Evolutionary conservation across 1,140 invertebrate genomes (phyloP), one percentile per base, ranked within the genome.

Genomic region (Tetramorium parvispinum): DNA sequence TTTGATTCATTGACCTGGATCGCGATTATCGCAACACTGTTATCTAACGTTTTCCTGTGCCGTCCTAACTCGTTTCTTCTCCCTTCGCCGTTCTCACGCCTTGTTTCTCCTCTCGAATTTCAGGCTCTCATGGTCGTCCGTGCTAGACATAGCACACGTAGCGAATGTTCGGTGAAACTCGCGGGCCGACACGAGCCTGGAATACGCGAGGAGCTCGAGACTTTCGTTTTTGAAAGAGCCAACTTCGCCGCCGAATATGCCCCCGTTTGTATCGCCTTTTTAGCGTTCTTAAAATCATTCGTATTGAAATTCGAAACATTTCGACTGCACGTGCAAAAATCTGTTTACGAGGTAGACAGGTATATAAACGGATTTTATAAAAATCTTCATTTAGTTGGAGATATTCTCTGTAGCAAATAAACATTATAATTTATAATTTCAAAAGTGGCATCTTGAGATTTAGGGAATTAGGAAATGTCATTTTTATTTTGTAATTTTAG

Each of bases 171-270:
- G 87, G 92, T 93, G 93, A 93, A 93, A 93, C 92, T 93, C 90
- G 43, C 32, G 51, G 77, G 32, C 63, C 85, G 86, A 89, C 86
- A 93, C 93, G 91, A 91, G 91, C 49, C 65, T 88, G 88, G 93
- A 92, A 93, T 94, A 93, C 91, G 82, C 88, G 88, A 94, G 86
- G 87, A 93, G 91, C 59, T 70, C 75, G 73, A 85, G 85, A 92
- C 90, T 93, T 93, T 93, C 92, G 91, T 94, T 94, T 94, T 93
- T 93, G 88, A 91, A 90, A 92, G 86, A 91, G 63, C 51, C 65
- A 59, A 65, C 66, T 53, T 24, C 61, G 65, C 61, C 32, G 65
- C 61, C 82, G 68, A 85, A 73, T 61, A 73, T 43, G 71, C 85
- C 87, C 89, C 90, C 89, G 91, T 85, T 91, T 53, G 79, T 75